phyloP scores from a whole-genome alignment of 2,888 invertebrate genomes.

The Criorhina ranunculi region DNA sequence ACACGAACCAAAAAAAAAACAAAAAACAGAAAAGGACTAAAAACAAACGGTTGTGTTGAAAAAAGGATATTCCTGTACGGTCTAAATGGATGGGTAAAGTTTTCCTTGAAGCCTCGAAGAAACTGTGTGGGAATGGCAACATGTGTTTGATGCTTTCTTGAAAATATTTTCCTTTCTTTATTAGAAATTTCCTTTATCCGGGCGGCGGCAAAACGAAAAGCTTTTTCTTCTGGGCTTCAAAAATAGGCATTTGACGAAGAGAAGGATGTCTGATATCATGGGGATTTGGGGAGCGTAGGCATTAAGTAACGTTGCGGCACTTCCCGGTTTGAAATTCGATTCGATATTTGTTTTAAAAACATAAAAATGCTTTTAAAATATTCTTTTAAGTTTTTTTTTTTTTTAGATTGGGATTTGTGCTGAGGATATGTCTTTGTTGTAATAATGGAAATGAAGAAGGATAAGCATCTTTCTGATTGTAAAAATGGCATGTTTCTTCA shows the following conservation, averaged over 20 bases:
- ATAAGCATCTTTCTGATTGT: slow-evolving; percentile 5
- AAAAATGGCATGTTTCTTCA: not conserved
- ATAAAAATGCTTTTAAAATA: slow-evolving; percentile 75
- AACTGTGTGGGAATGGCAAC: slow-evolving; percentile 62
- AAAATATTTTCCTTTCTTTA: slow-evolving; percentile 63
- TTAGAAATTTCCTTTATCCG: slow-evolving; percentile 27
- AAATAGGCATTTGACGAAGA: slow-evolving; percentile 47
- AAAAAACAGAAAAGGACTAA: slow-evolving; percentile 1
- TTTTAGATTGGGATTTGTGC: slow-evolving; percentile 20
- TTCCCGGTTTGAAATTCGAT: slow-evolving; percentile 67
- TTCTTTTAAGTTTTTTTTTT: slow-evolving; percentile 4
- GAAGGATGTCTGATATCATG: slow-evolving; percentile 40
- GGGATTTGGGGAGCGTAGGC: slow-evolving; percentile 25
- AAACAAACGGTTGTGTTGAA: slow-evolving; percentile 12
- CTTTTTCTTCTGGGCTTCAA: no score
- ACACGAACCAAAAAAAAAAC: no score
- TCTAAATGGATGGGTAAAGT: slow-evolving; percentile 65
- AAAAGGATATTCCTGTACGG: slow-evolving; percentile 64
- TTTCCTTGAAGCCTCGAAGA: slow-evolving; percentile 62
- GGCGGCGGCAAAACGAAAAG: slow-evolving; percentile 14
- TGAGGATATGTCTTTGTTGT: slow-evolving; percentile 30
- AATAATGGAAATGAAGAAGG: slow-evolving; percentile 21
- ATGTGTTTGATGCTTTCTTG: slow-evolving; percentile 59
- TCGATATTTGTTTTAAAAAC: slow-evolving; percentile 76
- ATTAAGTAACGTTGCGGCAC: slow-evolving; percentile 55